Base-by-base conservation (phyloP, 1,140 invertebrate genomes). In the Plectus sambesii region DNA sequence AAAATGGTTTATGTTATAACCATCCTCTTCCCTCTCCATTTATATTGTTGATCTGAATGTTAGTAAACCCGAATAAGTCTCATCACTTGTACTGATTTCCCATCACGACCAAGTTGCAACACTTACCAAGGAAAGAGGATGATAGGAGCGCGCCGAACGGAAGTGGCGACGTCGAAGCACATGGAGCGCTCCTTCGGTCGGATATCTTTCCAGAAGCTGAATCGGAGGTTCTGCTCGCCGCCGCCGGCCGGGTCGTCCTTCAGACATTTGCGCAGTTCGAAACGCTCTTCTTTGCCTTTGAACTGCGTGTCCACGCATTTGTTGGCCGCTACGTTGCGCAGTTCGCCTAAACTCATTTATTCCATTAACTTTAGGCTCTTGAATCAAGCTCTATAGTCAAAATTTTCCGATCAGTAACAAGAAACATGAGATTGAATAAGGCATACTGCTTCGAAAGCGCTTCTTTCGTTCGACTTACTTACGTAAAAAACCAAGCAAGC, bases 141-240 rank as follows among this genome's bases (percentile, higher is more conserved):
- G 0, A 96, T 75, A 0, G 85, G 81, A 2, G 86, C 81, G 63
- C 81, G 80, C 1, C 76, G 70, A 19, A 69, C 66, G n/a, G 80
- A 78, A 43, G 79, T 76, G 0, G 87, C 85, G 0, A 90, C 82
- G 71, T 96, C 90, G 72, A 89, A 82, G 69, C 90, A 96, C 47
- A 90, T 78, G 12, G 77, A 80, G 37, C 83, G 75, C n/a, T 77
- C 78, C 55, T 81, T 80, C 1, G 80, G 78, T 38, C 88, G 79
- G 39, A 96, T 77, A 69, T 94, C 89, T 69, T 89, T 84, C 58
- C 87, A 84, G 85, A 87, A 93, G 1, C 85, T 83, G 3, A 94
- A 69, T 19, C 80, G 73, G 62, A 80, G 73, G 55, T 74, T 62
- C 71, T 81, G 68, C 66, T 75, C 71, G 29, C 75, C 78, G 20